Percentiles rank a stretch among this genome's conserved stretches.
Conservation (phyloP, 2,888 invertebrate genomes). For the Alviniconcha strummeri region DNA sequence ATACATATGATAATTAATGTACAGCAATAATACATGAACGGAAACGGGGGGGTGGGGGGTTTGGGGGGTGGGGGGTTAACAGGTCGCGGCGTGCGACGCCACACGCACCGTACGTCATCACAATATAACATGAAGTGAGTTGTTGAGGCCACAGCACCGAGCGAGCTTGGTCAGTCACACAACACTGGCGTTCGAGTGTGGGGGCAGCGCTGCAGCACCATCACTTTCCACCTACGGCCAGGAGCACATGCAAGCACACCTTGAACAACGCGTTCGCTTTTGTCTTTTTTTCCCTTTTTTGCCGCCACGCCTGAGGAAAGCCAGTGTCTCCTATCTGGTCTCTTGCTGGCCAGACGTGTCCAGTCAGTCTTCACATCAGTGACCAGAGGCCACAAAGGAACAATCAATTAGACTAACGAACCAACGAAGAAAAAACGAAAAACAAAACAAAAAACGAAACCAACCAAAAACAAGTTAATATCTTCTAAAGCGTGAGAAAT, state of each 20-base stretch:
- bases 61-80: too few relatives aligned
- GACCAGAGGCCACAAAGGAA: too few relatives aligned
- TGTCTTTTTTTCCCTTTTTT: background rate
- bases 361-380: background rate
- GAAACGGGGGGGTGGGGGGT: background rate
- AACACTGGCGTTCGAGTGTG: background rate
- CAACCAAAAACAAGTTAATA: too few relatives aligned
- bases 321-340: too few relatives aligned
- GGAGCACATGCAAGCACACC: background rate
- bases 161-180: conserved; percentile 1
- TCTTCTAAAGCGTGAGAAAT: too few relatives aligned
- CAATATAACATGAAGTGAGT: background rate
- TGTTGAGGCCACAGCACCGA: conserved; percentile 17
- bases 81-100: background rate
- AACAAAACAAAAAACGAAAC: too few relatives aligned
- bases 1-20: background rate
- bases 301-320: too few relatives aligned
- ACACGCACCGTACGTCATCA: background rate
- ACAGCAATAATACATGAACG: background rate
- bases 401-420: too few relatives aligned
- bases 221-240: background rate
- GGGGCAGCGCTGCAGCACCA: background rate
- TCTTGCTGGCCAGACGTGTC: background rate
- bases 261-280: background rate
- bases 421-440: too few relatives aligned